Evolutionary conservation across 2,888 invertebrate genomes (phyloP), one percentile per base, ranked within the genome.

Genomic region (Drosophila mettleri): DNA sequence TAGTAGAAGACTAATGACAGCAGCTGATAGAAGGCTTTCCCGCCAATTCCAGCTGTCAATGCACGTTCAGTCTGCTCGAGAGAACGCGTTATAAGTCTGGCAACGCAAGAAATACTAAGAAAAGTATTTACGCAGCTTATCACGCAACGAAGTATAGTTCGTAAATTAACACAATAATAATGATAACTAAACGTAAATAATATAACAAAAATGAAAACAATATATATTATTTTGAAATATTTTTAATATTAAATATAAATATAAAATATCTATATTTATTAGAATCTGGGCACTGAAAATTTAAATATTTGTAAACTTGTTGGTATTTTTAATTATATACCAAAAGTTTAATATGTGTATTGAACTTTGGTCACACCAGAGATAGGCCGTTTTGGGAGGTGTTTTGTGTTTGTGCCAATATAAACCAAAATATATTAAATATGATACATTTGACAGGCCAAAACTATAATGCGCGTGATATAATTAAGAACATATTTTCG

Each of bases 401-500:
- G 73, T 52, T 52, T 52, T 52, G 38, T 52, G 38, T 64, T 55
- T 51, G 38, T 39, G 51, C n/a, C 24, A 58, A 68, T 39, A 64
- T 57, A 55, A 60, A 61, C 22, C 52, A 58, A 69, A 34, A 41
- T 45, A 12, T 46, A 12, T 49, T 65, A 61, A 81, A 77, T 68
- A 92, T 92, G 92, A 92, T 92, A 69, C 92, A 92, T 73, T 78
- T 93, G 75, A 92, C 95, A 74, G 94, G 94, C 79, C 94, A 94
- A 87, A 95, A 94, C 89, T 93, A 94, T 87, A 95, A 95, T 85
- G 94, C 96, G 4, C 95, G 96, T 86, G 98, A 98, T 92, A 97
- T 98, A 91, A 96, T 98, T 78, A 96, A 96, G 92, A 96, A 95
- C 92, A 95, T 97, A 41, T 98, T 98, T 93, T 97, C 97, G 46